Base-by-base conservation (phyloP, 2,888 invertebrate species). In the Oscheius sp. region DNA sequence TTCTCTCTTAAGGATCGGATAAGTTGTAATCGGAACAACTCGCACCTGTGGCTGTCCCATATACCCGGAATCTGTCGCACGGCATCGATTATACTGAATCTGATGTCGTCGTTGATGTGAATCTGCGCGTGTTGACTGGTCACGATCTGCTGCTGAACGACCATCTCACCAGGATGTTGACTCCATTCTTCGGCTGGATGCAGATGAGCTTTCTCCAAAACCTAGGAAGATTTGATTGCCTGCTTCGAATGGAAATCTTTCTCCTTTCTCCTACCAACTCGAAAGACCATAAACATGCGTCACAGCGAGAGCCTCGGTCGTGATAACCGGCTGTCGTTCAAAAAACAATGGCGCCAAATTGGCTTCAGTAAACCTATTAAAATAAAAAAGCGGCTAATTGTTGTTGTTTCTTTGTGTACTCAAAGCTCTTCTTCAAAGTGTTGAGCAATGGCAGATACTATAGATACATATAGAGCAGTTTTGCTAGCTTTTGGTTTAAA, bases 11-110 rank as follows among this genome's bases (percentile, higher is more conserved):
- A 68, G 10, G 29, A 66, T 11, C 5, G 5, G 33, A n/a, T 7
- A 33, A 11, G 7, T 13, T 2, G n/a, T 5, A 47, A 11, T 35
- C 7, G 3, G n/a, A 42, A 10, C n/a, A 48, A 29, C 37, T 3
- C n/a, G 1, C 33, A 66, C 66, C 70, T 13, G 10, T 71, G 55
- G 33, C 58, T 58, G 70, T 81, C 79, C 81, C 79, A 81, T 2
- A 81, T 70, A 2, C 60, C 74, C n/a, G 81, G 74, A 11, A 75
- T 59, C 13, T 68, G 63, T 13, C 50, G 35, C n/a, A 81, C 76
- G 1, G 75, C 75, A 21, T 76, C 72, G 58, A 79, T 79, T n/a
- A 81, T 75, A 11, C 77, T 70, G 47, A 77, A 78, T 11, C 79
- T 35, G 21, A 79, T 72, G 11, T 73, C 76, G 55, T 79, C 81